phyloP scores from a whole-genome alignment of 2,888 invertebrate genomes.

The Perithous albicinctus region DNA sequence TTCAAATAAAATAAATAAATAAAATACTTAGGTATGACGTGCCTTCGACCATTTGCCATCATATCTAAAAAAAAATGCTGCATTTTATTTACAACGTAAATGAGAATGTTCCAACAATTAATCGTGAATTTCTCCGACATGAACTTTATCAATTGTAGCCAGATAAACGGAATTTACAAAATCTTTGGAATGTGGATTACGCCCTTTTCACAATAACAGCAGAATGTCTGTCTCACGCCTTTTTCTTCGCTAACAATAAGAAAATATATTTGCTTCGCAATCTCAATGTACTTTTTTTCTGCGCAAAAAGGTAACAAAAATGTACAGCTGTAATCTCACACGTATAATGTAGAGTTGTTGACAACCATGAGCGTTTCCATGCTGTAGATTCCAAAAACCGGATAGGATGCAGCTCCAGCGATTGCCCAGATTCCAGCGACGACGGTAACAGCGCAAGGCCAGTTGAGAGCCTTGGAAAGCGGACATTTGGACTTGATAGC shows the following conservation, averaged over 20 bases:
- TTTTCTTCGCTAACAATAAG: background rate
- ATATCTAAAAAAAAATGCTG: too few relatives aligned
- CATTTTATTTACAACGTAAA: too few relatives aligned
- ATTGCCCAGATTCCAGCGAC: slow-evolving; percentile 72
- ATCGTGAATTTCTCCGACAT: too few relatives aligned
- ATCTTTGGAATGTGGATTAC: too few relatives aligned
- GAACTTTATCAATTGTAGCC: too few relatives aligned
- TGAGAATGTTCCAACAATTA: too few relatives aligned
- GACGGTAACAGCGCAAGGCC: slow-evolving; percentile 69
- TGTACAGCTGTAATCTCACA: slow-evolving; percentile 62
- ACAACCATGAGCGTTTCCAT: slow-evolving; percentile 69
- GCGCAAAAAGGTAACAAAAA: background rate
- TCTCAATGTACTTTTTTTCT: background rate
- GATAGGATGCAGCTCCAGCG: slow-evolving; percentile 73
- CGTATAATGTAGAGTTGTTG: slow-evolving; percentile 70
- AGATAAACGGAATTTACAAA: too few relatives aligned
- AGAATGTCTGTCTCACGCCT: too few relatives aligned
- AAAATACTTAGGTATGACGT: too few relatives aligned
- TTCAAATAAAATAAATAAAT: too few relatives aligned
- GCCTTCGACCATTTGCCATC: too few relatives aligned
- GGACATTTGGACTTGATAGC: slow-evolving; percentile 73
- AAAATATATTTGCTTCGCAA: background rate
- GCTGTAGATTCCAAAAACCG: slow-evolving; percentile 72
- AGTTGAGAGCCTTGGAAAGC: slow-evolving; percentile 64
- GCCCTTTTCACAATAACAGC: too few relatives aligned